Evolutionary conservation across 2,113 vertebrate species (phyloP), one percentile per base, ranked within the genome.

Genomic region (Notiomystis cincta): DNA sequence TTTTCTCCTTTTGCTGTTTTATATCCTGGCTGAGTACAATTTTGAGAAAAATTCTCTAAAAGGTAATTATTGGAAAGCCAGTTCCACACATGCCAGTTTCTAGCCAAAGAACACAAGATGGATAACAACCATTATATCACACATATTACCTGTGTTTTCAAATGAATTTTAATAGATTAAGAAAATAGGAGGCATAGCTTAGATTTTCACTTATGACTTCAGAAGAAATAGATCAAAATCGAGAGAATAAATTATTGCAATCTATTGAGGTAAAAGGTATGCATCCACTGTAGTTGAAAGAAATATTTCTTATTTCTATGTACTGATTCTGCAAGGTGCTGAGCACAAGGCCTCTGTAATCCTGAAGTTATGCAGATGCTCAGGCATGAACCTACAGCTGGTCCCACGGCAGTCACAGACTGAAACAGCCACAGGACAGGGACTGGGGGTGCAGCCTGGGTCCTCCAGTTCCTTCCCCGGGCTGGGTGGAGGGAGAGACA

Each of bases 331-430:
- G 37, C 60, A n/a, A 61, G 24, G 40, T 2, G 18, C 33, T 51
- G 89, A 54, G 47, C 50, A 23, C 19, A 48, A 86, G 13, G 35
- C 58, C 31, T 42, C 62, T n/a, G 50, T 82, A 94, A 84, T 38
- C 62, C 44, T 6, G 16, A 69, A 70, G 47, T 37, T 62, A 37
- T 6, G 35, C 18, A 61, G 48, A 24, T 40, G 35, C 10, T 91
- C 51, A 70, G 6, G 25, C 0, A 0, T 1, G 11, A 87, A 15
- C 22, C 47, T 62, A 8, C 1, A 3, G 27, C 37, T 76, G 40
- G 21, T 65, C 14, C 31, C 30, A 10, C 13, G n/a, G 20, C 42
- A 25, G 13, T 60, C 48, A 48, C 48, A 2, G 7, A 13, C 25
- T 20, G 44, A 82, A 85, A 35, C 0, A 24, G 5, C 37, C 38